These are phyloP conservation scores for Chaetura pelagica DNA, from an alignment of 2,113 vertebrate genomes.

Conservation along the genomic window DNA sequence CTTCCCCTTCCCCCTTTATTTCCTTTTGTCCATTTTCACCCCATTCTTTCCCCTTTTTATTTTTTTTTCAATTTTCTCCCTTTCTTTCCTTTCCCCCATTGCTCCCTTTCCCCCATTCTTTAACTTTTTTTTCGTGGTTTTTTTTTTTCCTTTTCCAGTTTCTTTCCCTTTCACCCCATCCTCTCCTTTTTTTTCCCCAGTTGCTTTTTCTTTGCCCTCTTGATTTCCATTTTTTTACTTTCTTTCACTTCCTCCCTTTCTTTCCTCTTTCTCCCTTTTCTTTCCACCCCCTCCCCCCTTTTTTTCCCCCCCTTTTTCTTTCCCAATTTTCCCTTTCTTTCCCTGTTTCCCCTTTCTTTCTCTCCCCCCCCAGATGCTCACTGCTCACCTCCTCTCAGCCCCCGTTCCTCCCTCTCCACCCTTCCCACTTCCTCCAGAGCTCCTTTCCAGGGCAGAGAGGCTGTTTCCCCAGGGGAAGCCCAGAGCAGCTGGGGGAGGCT, in stretches of 20 bases:
- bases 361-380: accelerated
- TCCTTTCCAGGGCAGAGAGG: background rate
- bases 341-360: background rate
- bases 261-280: background rate
- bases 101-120: background rate
- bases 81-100: too few species aligned
- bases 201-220: background rate
- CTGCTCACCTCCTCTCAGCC: background rate
- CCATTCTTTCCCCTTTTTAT: too few species aligned
- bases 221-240: too few species aligned
- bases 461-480: background rate
- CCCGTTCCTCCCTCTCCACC: background rate
- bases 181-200: too few species aligned
- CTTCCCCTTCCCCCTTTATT: too few species aligned
- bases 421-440: accelerated
- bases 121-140: too few species aligned
- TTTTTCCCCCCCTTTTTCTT: too few species aligned
- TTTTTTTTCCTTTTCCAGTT: too few species aligned
- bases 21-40: too few species aligned
- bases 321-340: background rate
- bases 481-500: background rate
- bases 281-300: background rate
- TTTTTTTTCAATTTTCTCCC: too few species aligned
- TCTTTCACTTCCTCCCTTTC: too few species aligned
- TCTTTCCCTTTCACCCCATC: too few species aligned